Base-by-base conservation (phyloP, 1,140 invertebrate genomes). In the Ephestia elutella region DNA sequence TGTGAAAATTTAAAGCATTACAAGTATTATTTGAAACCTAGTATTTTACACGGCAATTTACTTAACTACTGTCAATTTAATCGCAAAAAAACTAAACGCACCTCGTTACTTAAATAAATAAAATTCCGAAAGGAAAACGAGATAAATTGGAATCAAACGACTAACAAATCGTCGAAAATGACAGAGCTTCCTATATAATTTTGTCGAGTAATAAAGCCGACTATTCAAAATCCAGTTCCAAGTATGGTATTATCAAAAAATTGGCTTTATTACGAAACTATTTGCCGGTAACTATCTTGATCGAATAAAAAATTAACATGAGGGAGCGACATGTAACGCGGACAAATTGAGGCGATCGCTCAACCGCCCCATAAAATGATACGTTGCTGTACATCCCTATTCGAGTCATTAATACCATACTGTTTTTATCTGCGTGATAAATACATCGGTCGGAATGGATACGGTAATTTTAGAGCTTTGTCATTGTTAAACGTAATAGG, bases 221-320 rank as follows among this genome's bases (percentile, higher is more conserved):
- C 67, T 62, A 66, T 68, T 82, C 70, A 64, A 82, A 25, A 35
- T 35, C 32, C 32, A 83, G 75, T 75, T 62, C 57, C 61, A 63
- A 61, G 60, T 68, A 67, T 74, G 61, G 75, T 72, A 85, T 86
- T 85, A 86, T 76, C 72, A 81, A 86, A 86, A 86, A 87, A 87
- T 87, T 87, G 83, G 78, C 83, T 85, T 79, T 81, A 87, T 87
- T 87, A 87, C 66, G 61, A 75, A 82, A 82, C 74, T 73, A 75
- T 80, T 78, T 70, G 76, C 75, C 73, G 48, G 72, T 82, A 82
- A 84, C 73, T 72, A 77, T 80, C 82, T 81, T 82, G 82, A 83
- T 80, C 85, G 70, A 79, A 86, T 87, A 80, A 87, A 87, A 86
- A 84, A 87, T 87, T 85, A 75, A 87, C 71, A 63, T 73, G 74